These are phyloP conservation scores for Drosophila dunni DNA, from an alignment of 1,140 invertebrate species.

Conservation along the genomic window DNA sequence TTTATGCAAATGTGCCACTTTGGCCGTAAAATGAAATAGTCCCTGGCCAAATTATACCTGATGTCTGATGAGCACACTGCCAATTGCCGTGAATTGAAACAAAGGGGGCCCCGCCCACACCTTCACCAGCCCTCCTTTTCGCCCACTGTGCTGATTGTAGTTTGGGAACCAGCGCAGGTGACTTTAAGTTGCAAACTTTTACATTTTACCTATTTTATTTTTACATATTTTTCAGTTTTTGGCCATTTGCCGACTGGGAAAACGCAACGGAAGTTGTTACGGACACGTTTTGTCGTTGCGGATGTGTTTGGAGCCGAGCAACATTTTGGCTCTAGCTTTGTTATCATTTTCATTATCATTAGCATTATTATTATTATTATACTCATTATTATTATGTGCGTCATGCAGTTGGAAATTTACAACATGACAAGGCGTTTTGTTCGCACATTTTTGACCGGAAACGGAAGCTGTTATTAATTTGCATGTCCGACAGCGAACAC, in stretches of 20 bases:
- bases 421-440: slow-evolving; percentile 33
- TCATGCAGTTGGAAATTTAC: slow-evolving; percentile 17
- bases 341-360: slow-evolving; percentile 61
- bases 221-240: slow-evolving; percentile 24
- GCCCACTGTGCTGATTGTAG: slow-evolving; percentile 29
- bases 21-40: slow-evolving; percentile 82
- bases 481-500: slow-evolving; percentile 56
- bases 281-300: slow-evolving; percentile 72
- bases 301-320: slow-evolving; percentile 34
- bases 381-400: slow-evolving; percentile 15
- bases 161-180: slow-evolving; percentile 78
- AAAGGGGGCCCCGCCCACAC: slow-evolving; percentile 49
- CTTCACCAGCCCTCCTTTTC: not conserved
- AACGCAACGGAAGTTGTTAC: slow-evolving; percentile 69
- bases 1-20: slow-evolving; percentile 81
- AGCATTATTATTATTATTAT: slow-evolving; percentile 53
- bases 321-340: slow-evolving; percentile 39
- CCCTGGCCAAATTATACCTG: slow-evolving; percentile 79
- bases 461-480: slow-evolving; percentile 80
- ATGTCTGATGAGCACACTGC: slow-evolving; percentile 71
- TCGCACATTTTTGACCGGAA: slow-evolving; percentile 68
- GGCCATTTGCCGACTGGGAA: slow-evolving; percentile 17
- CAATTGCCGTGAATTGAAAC: slow-evolving; percentile 78
- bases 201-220: slow-evolving; percentile 67
- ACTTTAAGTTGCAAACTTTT: slow-evolving; percentile 73